Evolutionary conservation across 2,797 vertebrate genomes (phyloP).

Genomic region (Rhabdomys pumilio): DNA sequence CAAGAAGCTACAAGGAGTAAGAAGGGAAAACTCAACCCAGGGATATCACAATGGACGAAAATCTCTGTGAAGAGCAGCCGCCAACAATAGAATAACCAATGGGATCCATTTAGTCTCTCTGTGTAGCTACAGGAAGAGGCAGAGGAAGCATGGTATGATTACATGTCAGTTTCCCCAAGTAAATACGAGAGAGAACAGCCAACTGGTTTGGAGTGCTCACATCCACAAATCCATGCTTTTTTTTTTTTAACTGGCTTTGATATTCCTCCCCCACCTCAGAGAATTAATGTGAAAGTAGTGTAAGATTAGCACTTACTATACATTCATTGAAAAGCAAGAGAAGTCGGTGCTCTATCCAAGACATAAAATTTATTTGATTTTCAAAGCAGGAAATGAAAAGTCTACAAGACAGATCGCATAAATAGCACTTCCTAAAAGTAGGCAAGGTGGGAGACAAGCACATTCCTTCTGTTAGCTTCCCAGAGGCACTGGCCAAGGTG

Average conservation of each 20-base stretch:
- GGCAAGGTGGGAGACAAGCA: neutral
- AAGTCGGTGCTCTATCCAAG: neutral
- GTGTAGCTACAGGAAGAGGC: neutral
- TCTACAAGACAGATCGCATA: neutral
- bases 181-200: neutral
- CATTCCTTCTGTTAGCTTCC: neutral
- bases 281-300: slow-evolving; percentile 23
- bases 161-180: neutral
- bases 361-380: neutral
- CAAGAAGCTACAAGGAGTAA: neutral
- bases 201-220: neutral
- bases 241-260: slow-evolving; percentile 14
- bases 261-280: neutral
- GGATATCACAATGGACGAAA: neutral
- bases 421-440: neutral
- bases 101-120: neutral
- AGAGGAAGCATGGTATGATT: neutral
- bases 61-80: neutral
- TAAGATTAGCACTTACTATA: neutral
- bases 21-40: too few species aligned
- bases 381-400: neutral
- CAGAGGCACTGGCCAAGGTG: neutral
- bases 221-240: slow-evolving; percentile 4
- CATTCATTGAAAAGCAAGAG: neutral
- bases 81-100: too few species aligned